Conservation (phyloP, 2,888 invertebrate species). For the Cylindroiulus punctatus region DNA sequence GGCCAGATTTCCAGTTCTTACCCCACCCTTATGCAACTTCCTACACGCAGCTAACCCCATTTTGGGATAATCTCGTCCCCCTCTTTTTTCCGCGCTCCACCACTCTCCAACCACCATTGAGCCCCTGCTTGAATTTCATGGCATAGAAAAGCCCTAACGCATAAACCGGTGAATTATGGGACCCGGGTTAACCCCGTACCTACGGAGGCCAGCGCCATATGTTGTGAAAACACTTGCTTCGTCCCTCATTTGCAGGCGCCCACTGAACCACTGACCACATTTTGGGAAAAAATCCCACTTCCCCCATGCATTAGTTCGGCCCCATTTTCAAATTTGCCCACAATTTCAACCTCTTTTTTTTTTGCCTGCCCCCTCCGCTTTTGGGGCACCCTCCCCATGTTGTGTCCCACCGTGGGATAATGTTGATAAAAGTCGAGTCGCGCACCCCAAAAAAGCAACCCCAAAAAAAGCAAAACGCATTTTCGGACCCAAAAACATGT, state of each 20-base stretch:
- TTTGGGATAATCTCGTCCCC: not conserved
- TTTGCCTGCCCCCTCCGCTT: not conserved
- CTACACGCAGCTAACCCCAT: constrained; percentile 20
- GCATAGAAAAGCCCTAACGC: constrained; percentile 16
- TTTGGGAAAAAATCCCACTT: constrained; percentile 8
- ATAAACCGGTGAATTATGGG: constrained; percentile 29
- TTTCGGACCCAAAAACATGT: constrained; percentile 38
- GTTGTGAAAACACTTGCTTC: constrained; percentile 38
- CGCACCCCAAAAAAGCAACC: constrained; percentile 15
- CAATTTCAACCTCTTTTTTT: constrained; percentile 25
- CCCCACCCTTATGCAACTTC: constrained; percentile 42
- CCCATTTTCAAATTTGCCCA: constrained; percentile 38
- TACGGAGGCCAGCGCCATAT: constrained; percentile 1
- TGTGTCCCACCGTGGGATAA: constrained; percentile 38
- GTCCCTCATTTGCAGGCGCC: constrained; percentile 29
- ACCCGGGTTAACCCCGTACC: constrained; percentile 34
- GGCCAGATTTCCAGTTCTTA: constrained; percentile 20
- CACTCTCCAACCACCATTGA: constrained; percentile 11
- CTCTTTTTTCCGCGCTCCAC: not conserved
- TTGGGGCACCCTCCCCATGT: constrained; percentile 1
- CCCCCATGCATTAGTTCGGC: constrained; percentile 33
- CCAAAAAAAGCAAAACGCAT: constrained; percentile 14
- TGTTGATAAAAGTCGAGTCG: constrained; percentile 33
- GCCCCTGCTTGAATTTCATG: constrained; percentile 17
- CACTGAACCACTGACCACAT: constrained; percentile 42